Percentiles rank a stretch among this genome's conserved stretches.
Conservation (phyloP, 1,140 invertebrate species). For the Centruroides sculpturatus region DNA sequence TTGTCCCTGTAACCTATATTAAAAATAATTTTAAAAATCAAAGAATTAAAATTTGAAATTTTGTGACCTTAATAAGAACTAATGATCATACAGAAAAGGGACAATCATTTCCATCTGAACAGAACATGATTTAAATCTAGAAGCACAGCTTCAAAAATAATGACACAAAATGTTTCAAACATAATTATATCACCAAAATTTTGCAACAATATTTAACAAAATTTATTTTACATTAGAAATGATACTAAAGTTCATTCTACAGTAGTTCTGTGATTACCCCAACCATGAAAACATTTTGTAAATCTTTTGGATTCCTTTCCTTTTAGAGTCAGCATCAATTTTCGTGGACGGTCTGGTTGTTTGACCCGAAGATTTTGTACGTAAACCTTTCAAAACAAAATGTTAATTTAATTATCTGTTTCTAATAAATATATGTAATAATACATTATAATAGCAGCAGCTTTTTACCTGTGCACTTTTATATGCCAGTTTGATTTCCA, state of each 20-base stretch:
- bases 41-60: too few relatives aligned
- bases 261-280: conserved; percentile 43
- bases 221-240: too few relatives aligned
- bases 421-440: background rate
- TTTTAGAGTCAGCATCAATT: conserved; percentile 91
- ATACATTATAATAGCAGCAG: background rate
- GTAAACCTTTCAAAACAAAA: conserved; percentile 55
- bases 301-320: conserved; percentile 90
- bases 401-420: background rate
- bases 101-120: too few relatives aligned
- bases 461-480: conserved; percentile 84
- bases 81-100: too few relatives aligned
- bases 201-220: too few relatives aligned
- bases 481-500: conserved; percentile 96
- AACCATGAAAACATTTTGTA: conserved; percentile 97
- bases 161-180: too few relatives aligned
- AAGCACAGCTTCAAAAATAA: too few relatives aligned
- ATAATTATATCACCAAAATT: too few relatives aligned
- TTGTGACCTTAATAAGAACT: too few relatives aligned
- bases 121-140: too few relatives aligned
- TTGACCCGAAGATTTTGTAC: conserved; percentile 93
- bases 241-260: background rate
- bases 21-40: too few relatives aligned
- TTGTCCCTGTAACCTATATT: too few relatives aligned
- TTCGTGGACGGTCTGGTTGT: conserved; percentile 78